Evolutionary conservation across 2,113 vertebrate species (phyloP), one percentile per base, ranked within the genome.

Genomic region (Myrmophylax atrothorax): DNA sequence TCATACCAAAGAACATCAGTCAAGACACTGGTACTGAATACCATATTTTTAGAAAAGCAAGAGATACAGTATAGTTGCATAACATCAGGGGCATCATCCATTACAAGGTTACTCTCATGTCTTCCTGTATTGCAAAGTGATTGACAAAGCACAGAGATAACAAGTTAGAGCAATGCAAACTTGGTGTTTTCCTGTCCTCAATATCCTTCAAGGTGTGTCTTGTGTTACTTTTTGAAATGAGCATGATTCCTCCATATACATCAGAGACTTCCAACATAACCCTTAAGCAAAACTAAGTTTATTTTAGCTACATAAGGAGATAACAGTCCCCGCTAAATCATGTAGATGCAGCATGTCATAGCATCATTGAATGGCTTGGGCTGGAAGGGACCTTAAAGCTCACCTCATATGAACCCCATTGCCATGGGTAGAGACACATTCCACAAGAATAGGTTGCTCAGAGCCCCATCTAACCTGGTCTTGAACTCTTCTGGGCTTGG

Each of bases 1-100:
- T 90, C 12, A 62, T 22, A 58, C 50, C 24, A 40, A 53, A 66
- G 31, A 82, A 12, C 44, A 56, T 47, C 14, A 12, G 5, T 29
- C 6, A 37, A 12, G 16, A 12, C 10, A 4, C 35, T 78, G 38
- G 29, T 64, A 49, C 69, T 22, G 37, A 70, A 70, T 56, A 66
- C 6, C 6, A 25, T 8, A 35, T 46, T 84, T 77, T 89, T 25
- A 59, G 53, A 81, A 50, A 68, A 62, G 46, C 47, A 37, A 35
- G 35, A 0, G 3, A 31, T 70, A 31, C 0, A 0, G 31, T 35
- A 60, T 4, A 67, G 44, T 25, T 87, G 35, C 7, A 8, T n/a
- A 55, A 77, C 63, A 84, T 19, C 19, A 44, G 19, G 14, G 37
- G 1, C 82, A 70, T 14, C 40, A 50, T 56, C 24, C 17, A 7